Base-by-base conservation (phyloP, 2,888 invertebrate species). In the Tachina fera region DNA sequence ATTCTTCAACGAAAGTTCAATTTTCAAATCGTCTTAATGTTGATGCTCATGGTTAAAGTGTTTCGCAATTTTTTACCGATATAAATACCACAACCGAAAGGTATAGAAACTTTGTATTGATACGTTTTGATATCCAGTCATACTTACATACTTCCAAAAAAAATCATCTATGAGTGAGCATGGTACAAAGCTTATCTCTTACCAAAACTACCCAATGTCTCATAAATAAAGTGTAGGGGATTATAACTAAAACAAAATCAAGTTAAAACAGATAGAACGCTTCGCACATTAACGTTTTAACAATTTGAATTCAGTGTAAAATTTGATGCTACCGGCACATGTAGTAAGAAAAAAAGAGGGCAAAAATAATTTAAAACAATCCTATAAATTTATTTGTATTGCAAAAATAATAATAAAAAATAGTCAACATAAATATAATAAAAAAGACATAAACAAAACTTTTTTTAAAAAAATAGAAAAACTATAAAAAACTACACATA, bases 261-360 rank as follows among this genome's bases (percentile, higher is more conserved):
- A 77, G 71, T 71, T 76, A 61, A 81, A 63, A 72, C 77, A 16
- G 72, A 63, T 65, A 74, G 47, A 77, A 80, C 49, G 49, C 74
- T 78, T 78, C n/a, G 11, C 63, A 51, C 61, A 68, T 56, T 31
- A n/a, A 74, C 22, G 65, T 74, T 74, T 74, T 61, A 56, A 56
- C 56, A 68, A 68, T 70, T 81, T 63, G 41, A 51, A 70, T 78
- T 82, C 77, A 85, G 85, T 85, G 43, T 22, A 78, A 74, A 78
- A 63, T 78, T 78, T 65, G 81, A 85, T 82, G 85, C 74, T 82
- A 82, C 77, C 85, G 77, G 74, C 49, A 85, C 70, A 78, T 58
- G 81, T 82, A 49, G 63, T 45, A 72, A 61, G 45, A 67, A 74
- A 72, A 58, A 14, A 45, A 19, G 51, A 47, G 31, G 16, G 41